Base-by-base conservation (phyloP, 2,797 vertebrate genomes). In the Brachyalestes nurse region DNA sequence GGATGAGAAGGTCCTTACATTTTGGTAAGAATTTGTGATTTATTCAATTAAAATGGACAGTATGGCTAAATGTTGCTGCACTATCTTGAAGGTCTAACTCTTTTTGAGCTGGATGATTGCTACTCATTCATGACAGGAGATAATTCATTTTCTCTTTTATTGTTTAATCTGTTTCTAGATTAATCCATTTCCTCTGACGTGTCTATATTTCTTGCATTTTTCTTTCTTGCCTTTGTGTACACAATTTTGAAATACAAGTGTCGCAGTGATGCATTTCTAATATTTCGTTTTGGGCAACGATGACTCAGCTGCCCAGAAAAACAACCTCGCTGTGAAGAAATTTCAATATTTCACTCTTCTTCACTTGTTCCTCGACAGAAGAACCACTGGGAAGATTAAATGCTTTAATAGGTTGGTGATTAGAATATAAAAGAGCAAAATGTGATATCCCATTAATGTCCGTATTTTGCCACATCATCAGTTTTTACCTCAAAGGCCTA, bases 391-490 rank as follows among this genome's bases (percentile, higher is more conserved):
- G 47, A 19, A 76, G 45, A 81, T 78, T 13, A 42, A 69, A 25
- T 16, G n/a, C 72, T 77, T 78, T 76, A 81, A 61, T 62, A 60
- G 13, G 51, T 67, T 13, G 21, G 72, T 65, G 78, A 81, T 66
- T 58, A 66, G 71, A 78, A 70, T 57, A 69, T 78, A 77, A 70
- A 65, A 34, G 69, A 55, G 34, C 10, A 34, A 78, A 70, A 75
- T 75, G 66, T 73, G 58, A 58, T 77, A 51, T 58, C 58, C 73
- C 60, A 70, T 70, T 58, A 62, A 74, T 47, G 23, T 77, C 69
- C 69, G 61, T 72, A 53, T 73, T 70, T 76, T 84, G 71, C 55
- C 73, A 80, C 57, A 62, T 80, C 75, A 83, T 55, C 75, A 75
- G 28, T 70, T 81, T 75, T 75, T n/a, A 45, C 53, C 5, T 77